These are phyloP conservation scores for Phenganax stokvisi DNA, from an alignment of 92 coral and sea anemone genomes.

Conservation along the genomic window DNA sequence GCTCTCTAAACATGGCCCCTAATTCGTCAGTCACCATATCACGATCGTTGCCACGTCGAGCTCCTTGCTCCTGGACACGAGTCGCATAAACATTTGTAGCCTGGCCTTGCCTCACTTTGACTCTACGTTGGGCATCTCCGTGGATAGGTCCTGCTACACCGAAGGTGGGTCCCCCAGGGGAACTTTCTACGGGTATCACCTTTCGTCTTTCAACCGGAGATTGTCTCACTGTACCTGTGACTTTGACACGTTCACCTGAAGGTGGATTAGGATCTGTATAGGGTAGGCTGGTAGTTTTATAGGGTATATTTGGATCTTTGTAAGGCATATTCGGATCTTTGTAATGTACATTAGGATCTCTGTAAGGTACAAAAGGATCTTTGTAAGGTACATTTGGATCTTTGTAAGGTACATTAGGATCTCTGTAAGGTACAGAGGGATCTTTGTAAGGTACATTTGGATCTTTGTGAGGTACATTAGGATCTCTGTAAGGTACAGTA, in stretches of 20 bases:
- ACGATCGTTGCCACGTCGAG: constrained; percentile 19
- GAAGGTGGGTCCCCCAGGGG: constrained; percentile 1
- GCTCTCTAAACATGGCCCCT: constrained; percentile 20
- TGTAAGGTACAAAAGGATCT: too few relatives aligned
- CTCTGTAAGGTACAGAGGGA: too few relatives aligned
- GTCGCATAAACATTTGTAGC: constrained; percentile 15
- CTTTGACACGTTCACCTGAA: constrained; percentile 31
- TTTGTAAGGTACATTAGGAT: too few relatives aligned
- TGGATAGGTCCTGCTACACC: neutral
- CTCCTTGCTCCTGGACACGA: constrained; percentile 37
- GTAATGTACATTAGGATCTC: too few relatives aligned
- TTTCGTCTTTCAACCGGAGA: constrained; percentile 18
- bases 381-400: too few relatives aligned
- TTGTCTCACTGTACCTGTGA: constrained; percentile 22
- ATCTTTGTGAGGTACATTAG: too few relatives aligned
- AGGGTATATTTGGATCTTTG: too few relatives aligned
- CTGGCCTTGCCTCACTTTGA: constrained; percentile 34
- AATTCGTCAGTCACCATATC: constrained; percentile 26
- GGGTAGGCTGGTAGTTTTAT: too few relatives aligned
- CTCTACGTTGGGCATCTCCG: constrained; percentile 26
- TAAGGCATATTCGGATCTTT: too few relatives aligned
- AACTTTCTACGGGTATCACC: constrained; percentile 22
- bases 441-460: too few relatives aligned
- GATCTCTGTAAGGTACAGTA: too few relatives aligned
- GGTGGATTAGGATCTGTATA: neutral